Evolutionary conservation across 2,113 vertebrate genomes (phyloP), one percentile per base, ranked within the genome.

Genomic region (Pristiophorus japonicus): DNA sequence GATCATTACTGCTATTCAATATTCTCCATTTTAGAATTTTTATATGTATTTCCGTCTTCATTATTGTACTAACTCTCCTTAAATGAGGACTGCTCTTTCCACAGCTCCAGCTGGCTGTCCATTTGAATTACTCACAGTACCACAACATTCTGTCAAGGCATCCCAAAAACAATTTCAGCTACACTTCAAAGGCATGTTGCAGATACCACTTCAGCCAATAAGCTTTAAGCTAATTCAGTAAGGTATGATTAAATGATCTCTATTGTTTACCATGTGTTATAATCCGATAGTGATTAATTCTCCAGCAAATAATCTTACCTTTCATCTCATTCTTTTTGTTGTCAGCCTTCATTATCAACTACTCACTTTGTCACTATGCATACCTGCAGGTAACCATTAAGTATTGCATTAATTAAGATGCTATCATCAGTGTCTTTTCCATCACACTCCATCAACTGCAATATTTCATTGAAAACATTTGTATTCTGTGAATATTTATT

Each of bases 361-460:
- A 14, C 42, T 94, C 93, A 30, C 93, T 94, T 90, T 94, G 65
- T 67, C 93, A 94, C 70, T 94, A 70, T 94, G 73, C 66, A 94
- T 51, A 30, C 20, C 87, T 90, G 51, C 87, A 90, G 87, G 87
- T 90, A 94, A 70, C 51, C 8, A 42, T 94, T 67, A 94, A 70
- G 30, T 51, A 70, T 45, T 94, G 66, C 93, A 70, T 94, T 70
- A 27, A 94, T 94, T 94, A 70, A 94, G 66, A 73, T 70, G 38
- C 38, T 47, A 94, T 51, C 65, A 70, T 16, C 65, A 94, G n/a
- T 34, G 24, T 67, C 45, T 70, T 73, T 73, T 51, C 93, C 42
- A 73, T 94, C 93, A 27, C 24, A 70, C 66, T 47, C 65, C 66
- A 70, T 70, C 65, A 94, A 94, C 42, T 30, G 66, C 66, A 70